A percentile compares a stretch with the other conserved stretches of the same genome.
These are phyloP conservation scores for Metallyticus violacea DNA, from an alignment of 2,888 invertebrate genomes.

Conservation along the genomic window DNA sequence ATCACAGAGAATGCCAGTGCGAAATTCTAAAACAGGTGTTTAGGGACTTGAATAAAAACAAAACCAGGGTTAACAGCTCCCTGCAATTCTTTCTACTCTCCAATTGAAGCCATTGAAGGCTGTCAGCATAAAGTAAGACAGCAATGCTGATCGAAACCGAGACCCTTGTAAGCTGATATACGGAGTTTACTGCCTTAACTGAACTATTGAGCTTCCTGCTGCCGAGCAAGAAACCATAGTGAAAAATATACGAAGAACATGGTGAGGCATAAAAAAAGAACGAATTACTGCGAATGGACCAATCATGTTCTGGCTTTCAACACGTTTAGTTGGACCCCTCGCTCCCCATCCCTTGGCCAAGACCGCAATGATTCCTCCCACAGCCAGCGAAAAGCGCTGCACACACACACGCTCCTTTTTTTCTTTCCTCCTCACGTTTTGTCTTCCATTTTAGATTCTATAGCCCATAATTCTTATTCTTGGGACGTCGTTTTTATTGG, in stretches of 20 bases:
- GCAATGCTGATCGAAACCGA: neutral
- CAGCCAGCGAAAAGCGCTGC: neutral
- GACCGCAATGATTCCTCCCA: constrained; percentile 17
- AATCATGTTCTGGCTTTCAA: constrained; percentile 23
- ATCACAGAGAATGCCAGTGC: too few species aligned
- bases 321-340: constrained; percentile 16
- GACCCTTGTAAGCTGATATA: neutral
- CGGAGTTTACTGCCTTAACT: neutral
- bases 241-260: neutral
- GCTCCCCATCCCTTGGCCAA: neutral
- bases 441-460: constrained; percentile 31
- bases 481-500: constrained; percentile 30
- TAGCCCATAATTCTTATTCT: constrained; percentile 33
- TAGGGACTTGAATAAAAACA: too few species aligned
- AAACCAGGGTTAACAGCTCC: too few species aligned
- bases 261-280: neutral
- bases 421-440: constrained; percentile 19
- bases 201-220: neutral
- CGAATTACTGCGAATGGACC: constrained; percentile 19
- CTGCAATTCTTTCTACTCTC: too few species aligned
- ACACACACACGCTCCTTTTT: neutral
- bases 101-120: neutral
- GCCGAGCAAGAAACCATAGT: neutral
- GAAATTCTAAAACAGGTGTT: too few species aligned
- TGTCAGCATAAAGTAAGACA: neutral